Evolutionary conservation across 2,797 vertebrate species (phyloP).

Genomic region (Onychomys arenicola): DNA sequence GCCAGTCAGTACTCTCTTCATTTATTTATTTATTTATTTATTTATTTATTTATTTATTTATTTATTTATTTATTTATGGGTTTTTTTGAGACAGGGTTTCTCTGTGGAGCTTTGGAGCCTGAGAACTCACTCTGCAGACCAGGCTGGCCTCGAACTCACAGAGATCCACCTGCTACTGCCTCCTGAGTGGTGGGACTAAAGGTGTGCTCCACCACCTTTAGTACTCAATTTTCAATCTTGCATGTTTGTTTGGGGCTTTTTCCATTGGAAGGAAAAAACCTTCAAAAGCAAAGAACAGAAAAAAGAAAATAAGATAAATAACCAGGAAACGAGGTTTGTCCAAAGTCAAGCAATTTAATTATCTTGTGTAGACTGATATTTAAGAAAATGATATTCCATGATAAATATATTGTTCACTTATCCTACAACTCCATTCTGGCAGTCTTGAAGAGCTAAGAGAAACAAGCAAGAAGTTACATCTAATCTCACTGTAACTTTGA

Average conservation of each 20-base stretch:
- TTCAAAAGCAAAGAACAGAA: not conserved
- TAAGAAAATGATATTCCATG: not conserved
- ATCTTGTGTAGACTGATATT: not conserved
- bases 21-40: no score
- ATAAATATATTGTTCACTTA: not conserved
- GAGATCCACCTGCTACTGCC: no score
- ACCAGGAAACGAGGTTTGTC: constrained; percentile 55
- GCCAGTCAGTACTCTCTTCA: not conserved
- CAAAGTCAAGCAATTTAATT: constrained; percentile 19
- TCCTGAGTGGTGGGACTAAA: no score
- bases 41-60: no score
- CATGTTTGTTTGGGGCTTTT: constrained; percentile 12
- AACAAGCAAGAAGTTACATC: not conserved
- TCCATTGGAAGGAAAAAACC: not conserved
- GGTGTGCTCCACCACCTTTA: no score
- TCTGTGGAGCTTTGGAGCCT: no score
- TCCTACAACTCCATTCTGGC: not conserved
- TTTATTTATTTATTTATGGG: no score
- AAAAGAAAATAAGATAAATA: constrained; percentile 46
- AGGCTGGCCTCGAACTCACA: no score
- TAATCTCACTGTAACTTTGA: constrained; percentile 35
- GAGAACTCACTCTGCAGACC: no score
- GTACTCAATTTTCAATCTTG: not conserved
- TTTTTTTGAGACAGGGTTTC: no score
- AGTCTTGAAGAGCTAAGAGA: constrained; percentile 7